phyloP scores from a whole-genome alignment of 1,140 invertebrate genomes.

The Magallana angulata region DNA sequence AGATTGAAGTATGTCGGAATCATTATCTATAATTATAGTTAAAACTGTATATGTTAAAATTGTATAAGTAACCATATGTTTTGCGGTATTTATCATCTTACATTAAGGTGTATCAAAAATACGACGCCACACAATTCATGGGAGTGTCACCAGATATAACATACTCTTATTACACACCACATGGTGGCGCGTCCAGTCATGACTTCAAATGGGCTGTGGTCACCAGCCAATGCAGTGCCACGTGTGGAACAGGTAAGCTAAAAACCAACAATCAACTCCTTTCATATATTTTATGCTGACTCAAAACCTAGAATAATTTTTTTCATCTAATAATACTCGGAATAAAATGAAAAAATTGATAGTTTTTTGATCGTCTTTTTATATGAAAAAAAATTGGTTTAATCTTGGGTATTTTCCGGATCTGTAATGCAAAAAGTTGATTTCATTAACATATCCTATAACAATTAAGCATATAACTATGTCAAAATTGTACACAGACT shows the following conservation, averaged over 20 bases:
- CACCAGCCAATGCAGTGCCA: slow-evolving; percentile 45
- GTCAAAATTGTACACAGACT: no score
- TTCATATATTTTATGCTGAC: no score
- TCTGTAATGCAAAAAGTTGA: no score
- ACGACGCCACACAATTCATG: slow-evolving; percentile 45
- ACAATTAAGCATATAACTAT: no score
- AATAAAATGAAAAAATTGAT: no score
- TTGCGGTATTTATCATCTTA: background rate
- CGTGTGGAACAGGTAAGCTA: slow-evolving; percentile 46
- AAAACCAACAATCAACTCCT: no score
- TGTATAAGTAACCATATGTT: background rate
- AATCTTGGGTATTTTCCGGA: no score
- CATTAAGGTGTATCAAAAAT: slow-evolving; percentile 56
- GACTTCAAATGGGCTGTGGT: slow-evolving; percentile 40
- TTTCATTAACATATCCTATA: no score
- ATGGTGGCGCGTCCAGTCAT: background rate
- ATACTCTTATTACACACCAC: slow-evolving; percentile 57
- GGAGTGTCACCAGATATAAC: slow-evolving; percentile 57
- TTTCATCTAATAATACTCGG: no score
- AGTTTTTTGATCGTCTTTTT: no score
- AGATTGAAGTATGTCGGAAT: slow-evolving; percentile 56
- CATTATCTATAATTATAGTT: background rate
- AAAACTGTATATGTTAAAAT: background rate
- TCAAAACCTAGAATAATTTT: no score
- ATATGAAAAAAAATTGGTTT: no score